Evolutionary conservation across 1,140 invertebrate genomes (phyloP), one percentile per base, ranked within the genome.

Genomic region (Drosophila sproati): DNA sequence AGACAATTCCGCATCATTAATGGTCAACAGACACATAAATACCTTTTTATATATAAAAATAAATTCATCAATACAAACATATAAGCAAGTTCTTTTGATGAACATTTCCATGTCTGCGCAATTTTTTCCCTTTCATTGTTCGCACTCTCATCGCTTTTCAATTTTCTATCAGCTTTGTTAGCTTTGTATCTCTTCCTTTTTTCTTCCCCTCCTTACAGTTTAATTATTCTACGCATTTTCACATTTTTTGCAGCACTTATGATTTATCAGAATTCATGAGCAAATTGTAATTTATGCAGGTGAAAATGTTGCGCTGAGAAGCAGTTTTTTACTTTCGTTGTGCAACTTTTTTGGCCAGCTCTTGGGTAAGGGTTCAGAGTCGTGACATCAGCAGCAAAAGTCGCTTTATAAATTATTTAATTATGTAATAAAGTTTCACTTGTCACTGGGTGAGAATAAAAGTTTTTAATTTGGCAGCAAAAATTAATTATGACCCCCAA

Each of bases 401-500:
- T 72, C 73, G 59, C 54, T 64, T 45, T 45, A 45, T 61, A 78
- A 81, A 72, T 88, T 87, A 67, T 88, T 83, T 88, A 87, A 87
- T 87, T 87, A 88, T 88, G 85, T 88, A 70, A 64, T 78, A 81
- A 81, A 86, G 78, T 85, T 87, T 81, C 54, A 64, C 78, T 78
- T 74, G 74, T 74, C 69, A 69, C n/a, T 10, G 41, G 7, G n/a
- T 12, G 12, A 47, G n/a, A 60, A 28, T 32, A 60, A 57, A 52
- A 32, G 50, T 10, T 52, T 35, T 32, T 10, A 74, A 66, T 78
- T 82, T 82, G 80, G 75, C 76, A 61, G 66, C 70, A 50, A 39
- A 83, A 85, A 83, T 83, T 83, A 83, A 83, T 83, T 83, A 80
- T 63, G 28, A 69, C 10, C 61, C 56, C 37, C 35, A 45, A 82